These are phyloP conservation scores for Drosophila lini DNA, from an alignment of 1,140 invertebrate species.

Conservation along the genomic window DNA sequence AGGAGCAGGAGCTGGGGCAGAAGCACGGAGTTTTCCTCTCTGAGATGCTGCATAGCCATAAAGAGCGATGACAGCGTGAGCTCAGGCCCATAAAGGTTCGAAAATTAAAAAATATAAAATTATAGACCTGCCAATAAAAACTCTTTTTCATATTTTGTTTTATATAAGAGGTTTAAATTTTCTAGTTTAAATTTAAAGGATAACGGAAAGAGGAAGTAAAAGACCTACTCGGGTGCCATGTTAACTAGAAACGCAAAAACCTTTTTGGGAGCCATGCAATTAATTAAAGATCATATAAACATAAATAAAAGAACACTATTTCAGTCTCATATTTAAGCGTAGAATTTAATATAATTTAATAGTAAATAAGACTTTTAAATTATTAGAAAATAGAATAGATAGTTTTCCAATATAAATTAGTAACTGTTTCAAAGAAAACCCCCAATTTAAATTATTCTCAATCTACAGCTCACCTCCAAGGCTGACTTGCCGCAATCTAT, in stretches of 20 bases:
- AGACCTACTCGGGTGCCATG: not conserved
- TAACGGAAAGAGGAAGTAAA: not conserved
- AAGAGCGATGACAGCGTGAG: constrained; percentile 24
- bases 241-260: not conserved
- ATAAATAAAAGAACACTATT: not conserved
- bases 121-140: not conserved
- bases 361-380: not conserved
- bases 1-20: constrained; percentile 1
- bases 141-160: not conserved
- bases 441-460: not conserved
- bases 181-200: not conserved
- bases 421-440: not conserved
- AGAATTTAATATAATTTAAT: not conserved
- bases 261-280: not conserved
- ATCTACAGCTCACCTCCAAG: constrained; percentile 1
- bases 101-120: constrained; percentile 10
- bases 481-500: constrained; percentile 12
- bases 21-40: not conserved
- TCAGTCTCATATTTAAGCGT: not conserved
- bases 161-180: not conserved
- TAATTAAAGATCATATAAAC: not conserved
- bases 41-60: constrained; percentile 16
- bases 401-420: not conserved
- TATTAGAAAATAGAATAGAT: not conserved
- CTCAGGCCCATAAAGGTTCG: constrained; percentile 7